Evolutionary conservation across 2,888 invertebrate genomes (phyloP).

Genomic region (Xanthia icteritia): DNA sequence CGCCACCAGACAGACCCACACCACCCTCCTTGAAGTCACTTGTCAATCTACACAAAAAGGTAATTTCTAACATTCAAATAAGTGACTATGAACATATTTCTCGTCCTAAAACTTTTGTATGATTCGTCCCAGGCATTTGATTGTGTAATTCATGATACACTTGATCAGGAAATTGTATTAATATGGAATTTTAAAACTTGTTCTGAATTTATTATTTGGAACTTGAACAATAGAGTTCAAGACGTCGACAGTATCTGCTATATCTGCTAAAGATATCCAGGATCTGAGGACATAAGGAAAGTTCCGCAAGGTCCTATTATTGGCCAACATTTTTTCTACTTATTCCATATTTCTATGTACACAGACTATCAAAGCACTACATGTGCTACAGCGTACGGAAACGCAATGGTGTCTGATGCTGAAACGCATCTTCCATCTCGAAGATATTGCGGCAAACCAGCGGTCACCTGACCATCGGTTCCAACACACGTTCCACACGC

Average conservation of each 20-base stretch:
- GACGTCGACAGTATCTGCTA: not conserved
- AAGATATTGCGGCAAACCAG: slow-evolving; percentile 96
- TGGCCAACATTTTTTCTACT: not conserved
- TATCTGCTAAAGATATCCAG: not conserved
- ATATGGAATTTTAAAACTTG: not conserved
- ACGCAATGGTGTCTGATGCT: slow-evolving; percentile 98
- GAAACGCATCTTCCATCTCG: slow-evolving; percentile 94
- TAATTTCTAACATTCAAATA: slow-evolving; percentile 74
- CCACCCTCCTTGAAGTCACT: slow-evolving; percentile 95
- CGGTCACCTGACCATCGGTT: slow-evolving; percentile 90
- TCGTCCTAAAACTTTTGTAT: too few relatives aligned
- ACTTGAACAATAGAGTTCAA: not conserved
- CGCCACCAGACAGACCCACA: slow-evolving; percentile 90
- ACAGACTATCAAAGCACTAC: slow-evolving; percentile 96
- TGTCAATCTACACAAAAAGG: slow-evolving; percentile 97
- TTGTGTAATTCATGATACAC: not conserved
- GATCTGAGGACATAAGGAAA: not conserved
- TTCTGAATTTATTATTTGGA: not conserved
- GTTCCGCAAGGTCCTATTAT: slow-evolving; percentile 23
- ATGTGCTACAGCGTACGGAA: slow-evolving; percentile 97
- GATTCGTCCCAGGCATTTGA: slow-evolving; percentile 9
- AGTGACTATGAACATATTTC: not conserved
- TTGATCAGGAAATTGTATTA: not conserved
- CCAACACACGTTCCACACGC: slow-evolving; percentile 93
- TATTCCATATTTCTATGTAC: not conserved